Conservation (phyloP, 2,888 invertebrate genomes). For the Drosophila emarginata region DNA sequence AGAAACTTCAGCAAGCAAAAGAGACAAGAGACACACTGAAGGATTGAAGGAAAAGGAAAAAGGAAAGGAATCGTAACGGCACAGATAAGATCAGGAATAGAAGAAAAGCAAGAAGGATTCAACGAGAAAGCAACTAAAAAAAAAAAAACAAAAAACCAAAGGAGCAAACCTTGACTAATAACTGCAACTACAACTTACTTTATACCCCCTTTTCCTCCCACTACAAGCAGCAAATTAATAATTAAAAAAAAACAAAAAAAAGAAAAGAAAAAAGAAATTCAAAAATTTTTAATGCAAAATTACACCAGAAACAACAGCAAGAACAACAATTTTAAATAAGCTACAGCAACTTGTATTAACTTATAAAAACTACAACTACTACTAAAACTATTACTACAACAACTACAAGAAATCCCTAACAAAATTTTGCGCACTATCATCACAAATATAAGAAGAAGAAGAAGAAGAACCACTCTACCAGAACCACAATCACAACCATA, state of each 20-base stretch:
- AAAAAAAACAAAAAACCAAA: slow-evolving; percentile 18
- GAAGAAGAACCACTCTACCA: slow-evolving; percentile 22
- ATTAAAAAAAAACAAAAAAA: slow-evolving; percentile 21
- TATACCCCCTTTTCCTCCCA: slow-evolving; percentile 47
- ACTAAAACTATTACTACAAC: slow-evolving; percentile 45
- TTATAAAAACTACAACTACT: slow-evolving; percentile 20
- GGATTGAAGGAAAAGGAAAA: not conserved
- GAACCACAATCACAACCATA: slow-evolving; percentile 30
- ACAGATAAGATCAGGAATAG: slow-evolving; percentile 3
- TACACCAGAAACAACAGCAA: slow-evolving; percentile 22
- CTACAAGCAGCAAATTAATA: slow-evolving; percentile 29
- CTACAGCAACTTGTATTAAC: slow-evolving; percentile 48
- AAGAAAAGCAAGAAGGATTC: slow-evolving; percentile 19
- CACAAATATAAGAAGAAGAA: slow-evolving; percentile 27
- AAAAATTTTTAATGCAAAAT: slow-evolving; percentile 46
- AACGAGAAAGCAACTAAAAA: slow-evolving; percentile 29
- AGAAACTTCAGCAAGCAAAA: slow-evolving; percentile 51
- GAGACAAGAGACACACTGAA: slow-evolving; percentile 7
- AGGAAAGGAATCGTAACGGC: not conserved
- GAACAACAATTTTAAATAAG: slow-evolving; percentile 53
- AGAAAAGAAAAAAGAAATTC: slow-evolving; percentile 29
- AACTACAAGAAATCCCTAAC: slow-evolving; percentile 18
- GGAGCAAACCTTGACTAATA: slow-evolving; percentile 46
- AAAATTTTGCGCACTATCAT: slow-evolving; percentile 30
- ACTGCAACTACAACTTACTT: slow-evolving; percentile 66